Conservation (phyloP, 2,113 vertebrate species). For the Protobothrops flavoviridis region DNA sequence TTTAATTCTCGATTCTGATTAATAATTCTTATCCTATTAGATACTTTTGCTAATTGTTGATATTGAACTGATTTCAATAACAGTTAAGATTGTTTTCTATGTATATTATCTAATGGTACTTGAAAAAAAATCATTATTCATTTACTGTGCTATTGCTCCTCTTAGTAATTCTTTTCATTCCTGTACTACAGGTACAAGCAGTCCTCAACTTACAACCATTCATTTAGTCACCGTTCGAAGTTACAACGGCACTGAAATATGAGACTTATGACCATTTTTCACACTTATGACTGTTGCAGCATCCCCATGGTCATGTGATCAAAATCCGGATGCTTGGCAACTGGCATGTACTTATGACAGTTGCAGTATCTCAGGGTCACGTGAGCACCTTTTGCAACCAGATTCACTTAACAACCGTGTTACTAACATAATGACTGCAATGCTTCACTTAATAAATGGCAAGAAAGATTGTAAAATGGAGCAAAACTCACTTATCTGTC, state of each 20-base stretch:
- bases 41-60: neutral
- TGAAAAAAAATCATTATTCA: neutral
- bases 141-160: neutral
- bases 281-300: neutral
- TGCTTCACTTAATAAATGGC: no score
- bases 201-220: neutral
- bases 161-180: constrained; percentile 12
- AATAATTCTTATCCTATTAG: neutral
- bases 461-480: no score
- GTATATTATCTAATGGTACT: neutral
- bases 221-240: neutral
- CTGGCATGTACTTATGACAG: neutral
- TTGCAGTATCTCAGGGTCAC: neutral
- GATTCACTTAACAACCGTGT: no score
- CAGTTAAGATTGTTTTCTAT: neutral
- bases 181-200: constrained; percentile 17
- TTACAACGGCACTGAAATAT: neutral
- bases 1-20: neutral
- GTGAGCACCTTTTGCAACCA: no score
- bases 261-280: neutral
- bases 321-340: neutral
- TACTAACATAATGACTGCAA: no score
- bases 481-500: no score
- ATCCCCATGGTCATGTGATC: neutral
- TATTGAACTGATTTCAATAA: neutral